Base-by-base conservation (phyloP, 2,888 invertebrate genomes). In the Acrobasis repandana region DNA sequence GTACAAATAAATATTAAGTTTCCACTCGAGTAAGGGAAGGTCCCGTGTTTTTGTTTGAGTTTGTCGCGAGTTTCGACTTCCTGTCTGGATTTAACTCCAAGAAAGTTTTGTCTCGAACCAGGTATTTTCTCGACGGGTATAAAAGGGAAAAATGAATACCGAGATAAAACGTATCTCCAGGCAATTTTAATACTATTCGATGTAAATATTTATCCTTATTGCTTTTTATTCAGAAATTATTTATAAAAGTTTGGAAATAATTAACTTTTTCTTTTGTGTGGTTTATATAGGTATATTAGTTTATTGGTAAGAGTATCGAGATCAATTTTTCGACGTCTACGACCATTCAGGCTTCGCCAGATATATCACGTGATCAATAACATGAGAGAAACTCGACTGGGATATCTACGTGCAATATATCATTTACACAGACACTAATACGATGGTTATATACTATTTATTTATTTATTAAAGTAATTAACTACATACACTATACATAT, bases 41-140 rank as follows among this genome's bases (percentile, higher is more conserved):
- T 70, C 70, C 65, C 67, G 64, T 70, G 69, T 72, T 74, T 73
- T 72, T 73, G 72, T 75, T 75, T 69, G 71, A 79, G 69, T 76
- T 75, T 64, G 61, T 67, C 70, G 56, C 65, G 66, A 73, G 67
- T 67, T 69, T 67, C 71, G 67, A 75, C 66, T 79, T 74, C 71
- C 73, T 72, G 70, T 73, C 70, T 69, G 67, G 75, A 72, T 73
- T 69, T 64, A 69, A 76, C 69, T 72, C 74, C 66, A 56, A 47
- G 49, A 70, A 78, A 75, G 65, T 76, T 78, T 70, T 65, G 64
- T 68, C 65, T 68, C 65, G 66, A 65, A 71, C 67, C 72, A 75
- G 66, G 67, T 67, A 67, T 63, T 66, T 69, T 65, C 63, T 51
- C 60, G 61, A 52, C 59, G 62, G 62, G 60, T 61, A 57, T 58